Base-by-base conservation (phyloP, 2,888 invertebrate genomes). In the Tholera decimalis region DNA sequence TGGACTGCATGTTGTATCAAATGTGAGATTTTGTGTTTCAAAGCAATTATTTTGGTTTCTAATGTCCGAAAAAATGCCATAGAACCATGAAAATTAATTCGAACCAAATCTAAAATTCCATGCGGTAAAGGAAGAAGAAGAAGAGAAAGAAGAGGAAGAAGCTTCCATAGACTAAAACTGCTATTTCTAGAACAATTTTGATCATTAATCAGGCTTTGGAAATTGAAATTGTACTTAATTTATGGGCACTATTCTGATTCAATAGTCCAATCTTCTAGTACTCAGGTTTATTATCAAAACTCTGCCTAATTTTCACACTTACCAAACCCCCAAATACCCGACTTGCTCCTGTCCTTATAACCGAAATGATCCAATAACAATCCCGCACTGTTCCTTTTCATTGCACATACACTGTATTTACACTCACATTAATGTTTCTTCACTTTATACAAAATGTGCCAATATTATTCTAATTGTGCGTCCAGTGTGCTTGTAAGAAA, bases 331-430 rank as follows among this genome's bases (percentile, higher is more conserved):
- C 3, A 0, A 55, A 57, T 28, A 64, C 26, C 46, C 11, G 20
- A 41, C 33, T 56, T 63, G 50, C 60, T 39, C 58, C 57, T 24
- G 41, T 65, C 43, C 44, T 56, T 49, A 18, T 67, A 77, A 69
- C 64, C 50, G 30, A 77, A 80, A 67, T 73, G 33, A 76, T 65
- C 55, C 47, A 53, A 59, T 64, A 61, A 53, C 46, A 80, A 73
- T 33, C 63, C 75, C 51, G 22, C 49, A 59, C 54, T 49, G 18
- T 39, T 22, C 35, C 54, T 47, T n/a, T 47, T 28, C 50, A 64
- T 66, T 66, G 51, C 68, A 64, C 65, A 22, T 67, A 73, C 70
- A 76, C 68, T 73, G 55, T 72, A 82, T 79, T 58, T 74, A 74
- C 75, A 66, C 59, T 50, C 55, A 13, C 62, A 8, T 41, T 60